Conservation (phyloP, 2,797 vertebrate species). For the Sciaenops ocellatus region DNA sequence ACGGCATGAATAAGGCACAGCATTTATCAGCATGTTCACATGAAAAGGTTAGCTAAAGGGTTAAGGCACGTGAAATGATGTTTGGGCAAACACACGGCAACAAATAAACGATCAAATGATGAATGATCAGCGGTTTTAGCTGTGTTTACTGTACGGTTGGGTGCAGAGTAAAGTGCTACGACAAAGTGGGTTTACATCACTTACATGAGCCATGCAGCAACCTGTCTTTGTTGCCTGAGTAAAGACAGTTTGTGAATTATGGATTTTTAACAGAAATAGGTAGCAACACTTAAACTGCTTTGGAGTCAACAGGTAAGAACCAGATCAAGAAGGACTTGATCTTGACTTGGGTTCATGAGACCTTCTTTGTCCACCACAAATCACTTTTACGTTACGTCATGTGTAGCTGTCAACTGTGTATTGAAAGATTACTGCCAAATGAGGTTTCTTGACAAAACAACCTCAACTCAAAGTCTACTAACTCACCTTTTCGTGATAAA, state of each 20-base stretch:
- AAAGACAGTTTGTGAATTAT: not conserved
- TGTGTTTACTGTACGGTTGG: not conserved
- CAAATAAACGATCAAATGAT: not conserved
- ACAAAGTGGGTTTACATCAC: not conserved
- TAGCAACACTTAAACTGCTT: no score
- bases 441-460: not conserved
- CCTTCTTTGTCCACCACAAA: no score
- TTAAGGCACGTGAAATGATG: not conserved
- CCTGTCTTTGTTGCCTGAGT: not conserved
- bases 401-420: not conserved
- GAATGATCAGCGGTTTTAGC: not conserved
- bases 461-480: not conserved
- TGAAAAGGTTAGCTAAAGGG: conserved; percentile 9
- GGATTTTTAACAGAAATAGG: not conserved
- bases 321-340: no score
- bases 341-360: no score
- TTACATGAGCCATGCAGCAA: not conserved
- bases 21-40: conserved; percentile 12
- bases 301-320: not conserved
- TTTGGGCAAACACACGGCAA: not conserved
- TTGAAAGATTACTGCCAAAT: not conserved
- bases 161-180: not conserved
- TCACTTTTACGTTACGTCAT: not conserved
- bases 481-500: not conserved
- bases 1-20: not conserved